phyloP scores from a whole-genome alignment of 1,140 invertebrate genomes.

The Cydia amplana region DNA sequence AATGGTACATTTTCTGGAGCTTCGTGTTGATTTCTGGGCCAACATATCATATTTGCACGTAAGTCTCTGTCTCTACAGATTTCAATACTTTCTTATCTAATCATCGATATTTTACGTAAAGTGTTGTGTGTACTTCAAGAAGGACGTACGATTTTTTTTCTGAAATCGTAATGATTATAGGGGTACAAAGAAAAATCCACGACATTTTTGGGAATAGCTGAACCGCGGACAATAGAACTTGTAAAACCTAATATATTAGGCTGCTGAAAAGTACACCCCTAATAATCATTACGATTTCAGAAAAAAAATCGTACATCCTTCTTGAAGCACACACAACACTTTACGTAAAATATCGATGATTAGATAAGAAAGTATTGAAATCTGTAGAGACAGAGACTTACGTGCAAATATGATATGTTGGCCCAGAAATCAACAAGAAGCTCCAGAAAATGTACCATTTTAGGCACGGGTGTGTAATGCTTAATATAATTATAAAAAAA shows the following conservation, averaged over 20 bases:
- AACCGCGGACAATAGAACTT: too few species aligned
- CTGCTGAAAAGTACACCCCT: too few species aligned
- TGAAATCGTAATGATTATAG: too few species aligned
- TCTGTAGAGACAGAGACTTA: background rate
- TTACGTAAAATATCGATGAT: background rate
- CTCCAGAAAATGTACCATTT: background rate
- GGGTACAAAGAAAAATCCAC: too few species aligned
- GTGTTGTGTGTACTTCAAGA: background rate
- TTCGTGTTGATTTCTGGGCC: background rate
- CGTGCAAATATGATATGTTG: background rate
- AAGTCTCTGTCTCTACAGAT: background rate
- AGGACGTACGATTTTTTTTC: too few species aligned
- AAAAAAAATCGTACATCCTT: too few species aligned
- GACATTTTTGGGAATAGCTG: too few species aligned
- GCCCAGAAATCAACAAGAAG: background rate
- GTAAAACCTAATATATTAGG: too few species aligned
- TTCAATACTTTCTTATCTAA: background rate
- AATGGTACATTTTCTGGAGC: background rate
- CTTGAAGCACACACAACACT: background rate
- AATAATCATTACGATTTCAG: too few species aligned
- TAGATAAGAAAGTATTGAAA: background rate
- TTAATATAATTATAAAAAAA: conserved; percentile 20
- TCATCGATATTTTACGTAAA: too few species aligned
- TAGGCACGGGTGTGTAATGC: background rate
- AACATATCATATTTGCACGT: background rate